Evolutionary conservation across 2,888 invertebrate genomes (phyloP), one percentile per base, ranked within the genome.

Genomic region (Acrobasis consociella): DNA sequence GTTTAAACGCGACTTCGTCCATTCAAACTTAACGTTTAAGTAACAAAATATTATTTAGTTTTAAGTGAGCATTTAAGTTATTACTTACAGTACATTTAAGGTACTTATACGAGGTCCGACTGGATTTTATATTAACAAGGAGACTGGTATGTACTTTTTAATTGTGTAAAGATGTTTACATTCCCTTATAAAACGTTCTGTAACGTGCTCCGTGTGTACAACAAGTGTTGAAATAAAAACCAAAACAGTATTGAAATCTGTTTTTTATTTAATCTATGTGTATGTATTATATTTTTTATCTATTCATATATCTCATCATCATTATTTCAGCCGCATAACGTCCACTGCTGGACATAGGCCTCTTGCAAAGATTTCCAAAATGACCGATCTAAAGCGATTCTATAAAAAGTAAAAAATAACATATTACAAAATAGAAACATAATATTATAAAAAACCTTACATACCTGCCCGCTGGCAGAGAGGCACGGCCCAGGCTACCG

Each of bases 1-100:
- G 68, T 80, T 77, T 77, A 76, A 81, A 86, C 83, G 83, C 82
- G 83, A 81, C 73, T 67, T 71, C 66, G 73, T 79, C 83, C 72
- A 77, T 81, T 77, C 80, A 82, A 78, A 83, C 76, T 82, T 79
- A 79, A 79, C 68, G 69, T 76, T 74, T 74, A 77, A 72, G 58
- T 72, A 74, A 80, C 64, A 74, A 72, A 68, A 76, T 72, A 71
- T 73, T 77, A 72, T 72, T 73, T 76, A 81, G 70, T 76, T 42
- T 81, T 87, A 88, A 87, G 86, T 78, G 78, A 88, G 90, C 90
- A 91, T 91, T 91, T 91, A 91, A 89, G 91, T 87, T 87, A 88
- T 87, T 81, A 80, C 77, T 75, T 85, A 84, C 76, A 77, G 77
- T 83, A 75, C 80, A 78, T 71, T 67, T 81, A 80, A 81, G 81